Conservation (phyloP, 53 echinoderm and acorn worm genomes). For the Echinarachnius parma region DNA sequence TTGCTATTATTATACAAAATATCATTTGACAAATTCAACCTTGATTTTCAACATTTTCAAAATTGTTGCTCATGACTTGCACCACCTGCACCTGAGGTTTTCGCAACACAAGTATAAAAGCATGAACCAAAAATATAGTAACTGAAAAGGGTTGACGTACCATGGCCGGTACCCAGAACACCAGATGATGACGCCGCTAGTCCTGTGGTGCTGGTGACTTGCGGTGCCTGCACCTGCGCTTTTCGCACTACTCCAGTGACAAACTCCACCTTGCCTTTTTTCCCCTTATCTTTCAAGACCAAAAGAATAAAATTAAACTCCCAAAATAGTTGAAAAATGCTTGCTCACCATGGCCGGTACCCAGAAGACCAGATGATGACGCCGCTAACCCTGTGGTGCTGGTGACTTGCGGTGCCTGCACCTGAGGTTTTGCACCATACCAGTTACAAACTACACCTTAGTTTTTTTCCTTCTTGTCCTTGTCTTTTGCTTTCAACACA, state of each 20-base stretch:
- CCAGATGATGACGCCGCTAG: background rate
- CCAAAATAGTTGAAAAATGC: too few species aligned
- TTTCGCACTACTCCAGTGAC: conserved; percentile 82
- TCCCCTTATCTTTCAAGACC: conserved; percentile 86
- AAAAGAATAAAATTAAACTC: too few species aligned
- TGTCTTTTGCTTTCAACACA: too few species aligned
- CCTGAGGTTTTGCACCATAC: conserved; percentile 68
- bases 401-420: conserved; percentile 37
- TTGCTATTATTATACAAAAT: too few species aligned
- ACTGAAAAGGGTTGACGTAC: too few species aligned
- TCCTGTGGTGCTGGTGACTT: conserved; percentile 41
- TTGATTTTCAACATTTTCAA: too few species aligned
- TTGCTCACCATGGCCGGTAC: conserved; percentile 29
- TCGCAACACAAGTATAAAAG: too few species aligned
- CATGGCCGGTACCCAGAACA: background rate
- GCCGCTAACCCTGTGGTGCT: conserved; percentile 32
- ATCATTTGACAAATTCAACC: too few species aligned
- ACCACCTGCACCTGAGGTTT: too few species aligned
- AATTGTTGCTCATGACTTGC: too few species aligned
- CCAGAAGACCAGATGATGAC: background rate
- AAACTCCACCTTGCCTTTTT: conserved; percentile 93
- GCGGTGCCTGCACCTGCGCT: conserved; percentile 41
- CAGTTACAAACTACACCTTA: conserved; percentile 94
- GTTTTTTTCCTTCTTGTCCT: conserved; percentile 87
- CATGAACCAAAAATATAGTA: too few species aligned